These are phyloP conservation scores for Ctena decussata DNA, from an alignment of 2,888 invertebrate genomes.

Conservation along the genomic window DNA sequence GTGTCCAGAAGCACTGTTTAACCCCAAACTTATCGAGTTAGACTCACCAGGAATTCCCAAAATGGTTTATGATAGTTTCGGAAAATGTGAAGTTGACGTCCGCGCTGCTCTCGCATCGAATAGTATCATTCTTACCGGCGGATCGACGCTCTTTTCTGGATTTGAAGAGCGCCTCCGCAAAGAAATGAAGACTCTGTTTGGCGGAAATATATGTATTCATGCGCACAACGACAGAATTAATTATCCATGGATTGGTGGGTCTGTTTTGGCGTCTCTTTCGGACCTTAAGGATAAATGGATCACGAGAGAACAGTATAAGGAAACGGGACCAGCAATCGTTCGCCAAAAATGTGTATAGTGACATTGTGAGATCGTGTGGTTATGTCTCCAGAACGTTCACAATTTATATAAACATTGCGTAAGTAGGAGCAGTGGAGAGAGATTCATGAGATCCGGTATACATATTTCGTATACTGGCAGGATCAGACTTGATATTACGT, in stretches of 20 bases:
- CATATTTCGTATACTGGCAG: no score
- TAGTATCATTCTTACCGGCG: neutral
- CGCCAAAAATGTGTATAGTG: conserved; percentile 6
- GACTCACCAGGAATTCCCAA: neutral
- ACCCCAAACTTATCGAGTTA: neutral
- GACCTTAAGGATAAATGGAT: neutral
- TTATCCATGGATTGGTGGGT: conserved; percentile 6
- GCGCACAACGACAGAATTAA: neutral
- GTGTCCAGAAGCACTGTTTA: neutral
- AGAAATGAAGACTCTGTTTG: neutral
- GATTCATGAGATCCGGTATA: no score
- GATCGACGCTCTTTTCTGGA: neutral
- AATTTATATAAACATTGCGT: no score
- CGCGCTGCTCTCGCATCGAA: neutral
- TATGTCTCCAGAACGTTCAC: no score
- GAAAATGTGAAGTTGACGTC: neutral
- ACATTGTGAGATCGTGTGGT: no score
- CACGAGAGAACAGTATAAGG: neutral
- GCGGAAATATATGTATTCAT: neutral
- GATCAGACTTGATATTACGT: no score
- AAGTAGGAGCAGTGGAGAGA: no score
- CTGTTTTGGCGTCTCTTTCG: neutral
- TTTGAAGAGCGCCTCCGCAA: conserved; percentile 16
- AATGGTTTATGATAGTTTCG: neutral
- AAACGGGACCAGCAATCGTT: neutral